Conservation (phyloP, 2,888 invertebrate genomes). For the Eupithecia centaureata region DNA sequence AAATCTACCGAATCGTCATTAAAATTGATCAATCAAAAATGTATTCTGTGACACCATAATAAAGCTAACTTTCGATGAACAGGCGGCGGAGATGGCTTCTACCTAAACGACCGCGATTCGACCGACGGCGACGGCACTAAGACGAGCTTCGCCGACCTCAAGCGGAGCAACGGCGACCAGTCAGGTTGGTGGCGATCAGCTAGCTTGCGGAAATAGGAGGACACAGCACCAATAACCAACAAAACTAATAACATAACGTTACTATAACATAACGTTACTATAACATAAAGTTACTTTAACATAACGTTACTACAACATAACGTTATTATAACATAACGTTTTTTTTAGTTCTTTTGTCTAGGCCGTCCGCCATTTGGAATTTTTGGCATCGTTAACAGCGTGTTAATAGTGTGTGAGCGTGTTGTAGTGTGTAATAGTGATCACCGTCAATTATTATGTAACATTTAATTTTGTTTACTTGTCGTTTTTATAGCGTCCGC, state of each 20-base stretch:
- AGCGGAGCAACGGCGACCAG: slow-evolving; percentile 80
- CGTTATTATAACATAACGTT: too few relatives aligned
- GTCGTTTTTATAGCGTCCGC: background rate
- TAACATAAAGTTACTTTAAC: too few relatives aligned
- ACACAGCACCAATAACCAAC: slow-evolving; percentile 34
- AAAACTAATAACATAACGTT: background rate
- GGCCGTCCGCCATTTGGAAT: slow-evolving; percentile 17
- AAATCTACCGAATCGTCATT: too few relatives aligned
- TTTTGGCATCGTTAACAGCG: slow-evolving; percentile 10
- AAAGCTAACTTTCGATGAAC: background rate
- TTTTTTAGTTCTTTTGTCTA: background rate
- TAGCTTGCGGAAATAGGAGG: slow-evolving; percentile 44
- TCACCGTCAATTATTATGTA: too few relatives aligned
- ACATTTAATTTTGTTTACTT: too few relatives aligned
- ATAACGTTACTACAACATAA: too few relatives aligned
- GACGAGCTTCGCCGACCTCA: slow-evolving; percentile 90
- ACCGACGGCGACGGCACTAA: slow-evolving; percentile 84
- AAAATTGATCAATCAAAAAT: too few relatives aligned
- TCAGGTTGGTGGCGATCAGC: slow-evolving; percentile 61
- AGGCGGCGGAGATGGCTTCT: slow-evolving; percentile 78
- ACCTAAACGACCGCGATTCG: slow-evolving; percentile 77
- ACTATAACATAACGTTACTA: too few relatives aligned
- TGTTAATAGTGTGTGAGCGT: too few relatives aligned
- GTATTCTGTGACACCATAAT: background rate
- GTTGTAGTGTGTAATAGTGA: too few relatives aligned